Base-by-base conservation (phyloP, 2,888 invertebrate species). In the Capitulum mitella region DNA sequence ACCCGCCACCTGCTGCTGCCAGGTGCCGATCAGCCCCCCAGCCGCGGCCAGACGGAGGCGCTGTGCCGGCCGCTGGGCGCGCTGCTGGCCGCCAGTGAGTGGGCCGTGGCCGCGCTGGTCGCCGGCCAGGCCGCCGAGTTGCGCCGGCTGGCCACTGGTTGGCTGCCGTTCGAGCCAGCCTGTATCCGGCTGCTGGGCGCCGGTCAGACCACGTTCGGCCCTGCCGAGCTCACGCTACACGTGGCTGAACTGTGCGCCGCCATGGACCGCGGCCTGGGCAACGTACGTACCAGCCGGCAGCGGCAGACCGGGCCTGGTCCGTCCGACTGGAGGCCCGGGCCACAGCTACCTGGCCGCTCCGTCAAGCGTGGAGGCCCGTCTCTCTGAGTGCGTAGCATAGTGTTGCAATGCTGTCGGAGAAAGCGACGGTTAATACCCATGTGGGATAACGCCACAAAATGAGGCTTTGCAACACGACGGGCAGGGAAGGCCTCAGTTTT, bases 221-320 rank as follows among this genome's bases (percentile, higher is more conserved):
- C 40, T 1, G 19, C 16, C 12, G 37, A 22, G 37, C 26, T 40
- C 5, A 40, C 40, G 12, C 70, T 70, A 40, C 37, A 70, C 37
- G 22, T 37, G 40, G 26, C 70, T 1, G 70, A 70, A 26, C 70
- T 70, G 70, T 70, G 70, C 40, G 70, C 70, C 26, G 40, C 70
- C 26, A 10, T 70, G 34, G 70, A 70, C 70, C 70, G 70, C 22
- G 70, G 70, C 26, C 40, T 70, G 26, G 70, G 70, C 12, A 70
- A 70, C 26, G 70, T 70, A 29, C 29, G 58, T 58, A 10, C 58
- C 22, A 29, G 12, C 6, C 6, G 6, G 6, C 6, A 5, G 6
- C 43, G 43, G 43, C 43, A 8, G 6, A 43, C 43, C n/a, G n/a
- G n/a, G n/a, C n/a, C n/a, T 22, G 26, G 54, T 54, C 46, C 46